Evolutionary conservation across 2,888 invertebrate genomes (phyloP), one percentile per base, ranked within the genome.

Genomic region (Heteromyza rotundicornis): DNA sequence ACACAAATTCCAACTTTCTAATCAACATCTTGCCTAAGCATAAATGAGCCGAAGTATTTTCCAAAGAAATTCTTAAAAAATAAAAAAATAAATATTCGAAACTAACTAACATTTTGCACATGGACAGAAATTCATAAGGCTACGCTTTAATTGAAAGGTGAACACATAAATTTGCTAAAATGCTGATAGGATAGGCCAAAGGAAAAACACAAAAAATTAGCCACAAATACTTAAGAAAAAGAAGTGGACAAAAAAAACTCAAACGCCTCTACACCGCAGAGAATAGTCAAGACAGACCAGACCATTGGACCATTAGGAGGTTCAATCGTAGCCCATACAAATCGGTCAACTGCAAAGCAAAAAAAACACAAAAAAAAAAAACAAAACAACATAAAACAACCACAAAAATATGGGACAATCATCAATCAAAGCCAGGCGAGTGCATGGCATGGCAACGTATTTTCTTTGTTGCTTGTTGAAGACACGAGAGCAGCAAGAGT

Each of bases 121-220:
- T 51, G n/a, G 12, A 10, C 51, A 23, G 44, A 20, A 23, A 17
- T 16, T 12, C 17, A 10, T 23, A 51, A 23, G 23, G 22, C 22
- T 24, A 47, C 57, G 40, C 55, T 57, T 60, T 64, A 60, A 62
- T 64, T 64, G 60, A 60, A 62, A 64, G 64, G 64, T 64, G 62
- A 64, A 55, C 57, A 62, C 62, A 64, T 64, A 64, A 64, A 64
- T 62, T 64, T 57, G 40, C 40, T n/a, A n/a, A 32, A 32, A 32
- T 32, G 32, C 12, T 32, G 32, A 32, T 32, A 32, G 32, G 12
- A n/a, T n/a, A n/a, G n/a, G n/a, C n/a, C n/a, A n/a, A n/a, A n/a
- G n/a, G n/a, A n/a, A n/a, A n/a, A n/a, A n/a, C n/a, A n/a, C n/a
- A n/a, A n/a, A n/a, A n/a, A n/a, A n/a, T n/a, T n/a, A n/a, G n/a